Evolutionary conservation across 2,113 vertebrate genomes (phyloP).

Genomic region (Zapus hudsonius): DNA sequence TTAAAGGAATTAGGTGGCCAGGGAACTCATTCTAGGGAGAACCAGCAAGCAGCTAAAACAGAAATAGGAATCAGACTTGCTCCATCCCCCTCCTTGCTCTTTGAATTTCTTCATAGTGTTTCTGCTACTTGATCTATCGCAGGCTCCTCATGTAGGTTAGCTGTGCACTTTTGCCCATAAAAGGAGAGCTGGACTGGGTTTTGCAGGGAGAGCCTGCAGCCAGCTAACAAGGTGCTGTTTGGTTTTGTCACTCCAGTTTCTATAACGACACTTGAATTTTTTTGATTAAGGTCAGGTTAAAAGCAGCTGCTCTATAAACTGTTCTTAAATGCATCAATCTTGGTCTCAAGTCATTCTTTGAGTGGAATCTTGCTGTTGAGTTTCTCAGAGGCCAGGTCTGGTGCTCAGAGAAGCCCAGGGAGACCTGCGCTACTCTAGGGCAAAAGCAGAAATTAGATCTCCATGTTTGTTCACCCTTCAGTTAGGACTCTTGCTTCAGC

Average conservation of each 20-base stretch:
- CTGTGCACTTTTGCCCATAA: slow-evolving; percentile 65
- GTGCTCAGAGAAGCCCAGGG: not conserved
- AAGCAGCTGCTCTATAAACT: slow-evolving; percentile 68
- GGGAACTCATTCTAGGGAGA: not conserved
- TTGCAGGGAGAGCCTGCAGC: slow-evolving; percentile 28
- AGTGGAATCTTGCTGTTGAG: not conserved
- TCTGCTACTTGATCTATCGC: not conserved
- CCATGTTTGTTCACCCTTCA: not conserved
- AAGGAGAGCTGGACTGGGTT: slow-evolving; percentile 57
- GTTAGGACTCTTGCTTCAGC: not conserved
- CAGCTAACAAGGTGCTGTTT: slow-evolving; percentile 71
- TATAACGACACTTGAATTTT: slow-evolving; percentile 59
- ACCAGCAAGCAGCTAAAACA: not conserved
- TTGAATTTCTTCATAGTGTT: not conserved
- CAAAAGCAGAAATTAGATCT: not conserved
- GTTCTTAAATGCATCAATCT: slow-evolving; percentile 47
- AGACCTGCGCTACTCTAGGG: not conserved
- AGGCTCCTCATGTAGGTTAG: not conserved
- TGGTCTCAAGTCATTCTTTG: slow-evolving; percentile 45
- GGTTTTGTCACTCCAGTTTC: slow-evolving; percentile 64
- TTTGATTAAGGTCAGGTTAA: slow-evolving; percentile 64
- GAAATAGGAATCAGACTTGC: not conserved
- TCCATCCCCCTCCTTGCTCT: rapidly evolving
- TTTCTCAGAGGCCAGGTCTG: not conserved
- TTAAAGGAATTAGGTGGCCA: not conserved